Conservation (phyloP, 2,888 invertebrate genomes). For the Patella ulyssiponensis region DNA sequence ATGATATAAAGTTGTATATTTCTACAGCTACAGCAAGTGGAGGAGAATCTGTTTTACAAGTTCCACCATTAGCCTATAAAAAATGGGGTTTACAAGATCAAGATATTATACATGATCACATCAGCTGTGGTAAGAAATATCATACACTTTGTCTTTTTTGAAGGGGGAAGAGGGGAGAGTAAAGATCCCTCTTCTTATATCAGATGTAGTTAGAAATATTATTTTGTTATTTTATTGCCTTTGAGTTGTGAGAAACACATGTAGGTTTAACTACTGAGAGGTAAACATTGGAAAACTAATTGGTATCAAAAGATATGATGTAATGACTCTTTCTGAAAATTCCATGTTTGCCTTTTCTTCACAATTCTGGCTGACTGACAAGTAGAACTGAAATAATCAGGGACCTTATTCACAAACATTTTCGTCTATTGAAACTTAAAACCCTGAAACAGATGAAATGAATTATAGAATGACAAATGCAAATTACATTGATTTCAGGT, state of each 20-base stretch:
- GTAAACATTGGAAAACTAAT: neutral
- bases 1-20: constrained; percentile 5
- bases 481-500: constrained; percentile 47
- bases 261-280: neutral
- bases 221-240: neutral
- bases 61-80: constrained; percentile 80
- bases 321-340: neutral
- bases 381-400: too few relatives aligned
- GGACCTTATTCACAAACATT: too few relatives aligned
- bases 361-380: too few relatives aligned
- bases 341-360: neutral
- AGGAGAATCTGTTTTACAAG: constrained; percentile 75
- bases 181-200: too few relatives aligned
- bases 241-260: neutral
- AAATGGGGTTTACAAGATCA: constrained; percentile 88
- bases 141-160: too few relatives aligned
- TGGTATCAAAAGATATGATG: neutral
- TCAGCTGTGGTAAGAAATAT: constrained; percentile 70
- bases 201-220: neutral
- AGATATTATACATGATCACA: constrained; percentile 83
- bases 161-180: too few relatives aligned
- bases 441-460: too few relatives aligned
- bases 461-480: neutral
- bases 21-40: constrained; percentile 81
- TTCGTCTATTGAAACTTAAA: too few relatives aligned